A percentile compares a stretch with the other conserved stretches of the same genome.
These are phyloP conservation scores for Torymus texanus DNA, from an alignment of 2,888 invertebrate genomes.

Conservation along the genomic window DNA sequence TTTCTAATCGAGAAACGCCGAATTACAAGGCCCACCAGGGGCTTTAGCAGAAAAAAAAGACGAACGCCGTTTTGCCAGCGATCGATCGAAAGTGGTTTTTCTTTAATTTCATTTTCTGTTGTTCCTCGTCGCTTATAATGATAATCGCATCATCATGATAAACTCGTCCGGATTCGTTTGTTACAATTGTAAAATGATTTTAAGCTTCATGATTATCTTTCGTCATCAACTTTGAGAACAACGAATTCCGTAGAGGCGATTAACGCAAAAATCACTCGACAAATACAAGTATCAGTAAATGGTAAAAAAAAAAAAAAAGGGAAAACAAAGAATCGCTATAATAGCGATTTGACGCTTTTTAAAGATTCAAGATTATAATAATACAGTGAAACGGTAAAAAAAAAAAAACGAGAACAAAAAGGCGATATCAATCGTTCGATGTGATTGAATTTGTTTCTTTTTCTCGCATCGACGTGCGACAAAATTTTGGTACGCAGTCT, in stretches of 20 bases:
- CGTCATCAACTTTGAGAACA: slow-evolving; percentile 22
- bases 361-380: slow-evolving; percentile 31
- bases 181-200: slow-evolving; percentile 44
- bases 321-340: slow-evolving; percentile 30
- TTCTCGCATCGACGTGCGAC: slow-evolving; percentile 34
- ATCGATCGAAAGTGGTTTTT: slow-evolving; percentile 35
- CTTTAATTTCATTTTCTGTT: slow-evolving; percentile 28
- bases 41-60: slow-evolving; percentile 33
- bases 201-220: slow-evolving; percentile 35
- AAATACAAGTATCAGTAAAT: slow-evolving; percentile 37
- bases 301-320: slow-evolving; percentile 27
- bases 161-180: slow-evolving; percentile 35
- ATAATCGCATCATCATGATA: slow-evolving; percentile 36
- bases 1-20: slow-evolving; percentile 42
- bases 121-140: slow-evolving; percentile 47
- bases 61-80: slow-evolving; percentile 36
- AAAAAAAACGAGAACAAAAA: slow-evolving; percentile 53
- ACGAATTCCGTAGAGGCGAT: slow-evolving; percentile 36
- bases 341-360: slow-evolving; percentile 20
- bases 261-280: slow-evolving; percentile 28
- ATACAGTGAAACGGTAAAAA: slow-evolving; percentile 43
- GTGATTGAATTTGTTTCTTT: slow-evolving; percentile 37
- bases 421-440: slow-evolving; percentile 35
- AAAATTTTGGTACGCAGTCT: slow-evolving; percentile 49
- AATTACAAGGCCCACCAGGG: slow-evolving; percentile 55